phyloP scores from a whole-genome alignment of 2,888 invertebrate species.

The Incurvaria masculella region DNA sequence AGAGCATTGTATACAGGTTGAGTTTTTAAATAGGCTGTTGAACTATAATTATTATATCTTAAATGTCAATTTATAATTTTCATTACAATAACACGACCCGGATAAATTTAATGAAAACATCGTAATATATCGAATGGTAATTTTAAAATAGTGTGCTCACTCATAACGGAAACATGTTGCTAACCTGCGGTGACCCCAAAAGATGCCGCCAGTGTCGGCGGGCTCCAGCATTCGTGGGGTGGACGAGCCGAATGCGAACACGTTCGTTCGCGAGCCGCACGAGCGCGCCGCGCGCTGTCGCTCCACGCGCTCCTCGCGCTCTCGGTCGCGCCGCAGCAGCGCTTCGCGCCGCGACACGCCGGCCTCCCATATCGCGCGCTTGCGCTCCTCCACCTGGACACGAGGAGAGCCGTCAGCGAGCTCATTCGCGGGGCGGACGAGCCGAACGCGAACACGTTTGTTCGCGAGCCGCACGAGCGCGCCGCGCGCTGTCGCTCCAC shows the following conservation, averaged over 20 bases:
- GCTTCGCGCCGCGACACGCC: slow-evolving; percentile 85
- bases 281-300: slow-evolving; percentile 75
- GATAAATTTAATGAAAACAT: background rate
- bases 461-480: slow-evolving; percentile 64
- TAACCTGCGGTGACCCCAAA: slow-evolving; percentile 82
- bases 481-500: slow-evolving; percentile 76
- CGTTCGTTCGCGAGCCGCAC: slow-evolving; percentile 56
- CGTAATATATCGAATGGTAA: background rate
- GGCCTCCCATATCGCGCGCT: slow-evolving; percentile 85
- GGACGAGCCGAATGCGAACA: slow-evolving; percentile 90
- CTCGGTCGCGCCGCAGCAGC: slow-evolving; percentile 80
- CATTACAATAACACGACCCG: background rate
- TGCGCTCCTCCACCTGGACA: slow-evolving; percentile 88
- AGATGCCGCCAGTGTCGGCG: slow-evolving; percentile 72
- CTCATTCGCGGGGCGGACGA: slow-evolving; percentile 86
- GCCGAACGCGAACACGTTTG: slow-evolving; percentile 81
- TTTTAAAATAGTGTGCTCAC: background rate
- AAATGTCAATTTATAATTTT: background rate
- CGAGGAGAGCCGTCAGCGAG: too few species aligned
- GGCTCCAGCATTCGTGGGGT: slow-evolving; percentile 86
- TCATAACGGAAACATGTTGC: background rate
- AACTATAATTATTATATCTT: too few species aligned
- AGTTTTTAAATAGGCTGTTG: too few species aligned
- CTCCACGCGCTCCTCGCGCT: slow-evolving; percentile 78
- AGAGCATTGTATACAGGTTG: too few species aligned